Base-by-base conservation (phyloP, 2,888 invertebrate genomes). In the Mesorhabditis belari region DNA sequence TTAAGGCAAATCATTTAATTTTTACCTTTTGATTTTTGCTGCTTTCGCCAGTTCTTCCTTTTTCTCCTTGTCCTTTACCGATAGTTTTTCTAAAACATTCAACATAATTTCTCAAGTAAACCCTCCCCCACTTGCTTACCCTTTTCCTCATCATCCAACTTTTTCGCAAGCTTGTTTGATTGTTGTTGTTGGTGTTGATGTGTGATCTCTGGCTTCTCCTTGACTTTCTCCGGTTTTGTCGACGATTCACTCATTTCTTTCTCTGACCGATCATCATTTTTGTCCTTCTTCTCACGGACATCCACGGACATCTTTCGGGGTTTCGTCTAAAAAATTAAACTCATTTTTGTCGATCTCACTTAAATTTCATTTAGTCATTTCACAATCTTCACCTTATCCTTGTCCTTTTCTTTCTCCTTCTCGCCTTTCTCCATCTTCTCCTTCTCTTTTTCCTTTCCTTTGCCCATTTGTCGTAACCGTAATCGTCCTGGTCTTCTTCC, bases 311-410 rank as follows among this genome's bases (percentile, higher is more conserved):
- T 55, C 55, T 60, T 51, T n/a, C 58, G 51, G 3, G 21, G 58
- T 27, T 58, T 59, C 4, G 24, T 49, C 60, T 50, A n/a, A 26
- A 6, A n/a, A n/a, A n/a, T n/a, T n/a, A n/a, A n/a, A n/a, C n/a
- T n/a, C n/a, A n/a, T n/a, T n/a, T n/a, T n/a, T n/a, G n/a, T n/a
- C n/a, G n/a, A n/a, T n/a, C n/a, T n/a, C n/a, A n/a, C n/a, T n/a
- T n/a, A n/a, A n/a, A n/a, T n/a, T n/a, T n/a, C n/a, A n/a, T n/a
- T n/a, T n/a, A n/a, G n/a, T n/a, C n/a, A 60, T 53, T 23, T 52
- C 28, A 35, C n/a, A n/a, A n/a, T n/a, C n/a, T n/a, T n/a, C n/a
- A 61, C 53, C 21, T 61, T 55, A n/a, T 63, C 60, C 50, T 49
- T 51, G 5, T 58, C 57, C 25, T 35, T 57, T 26, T 52, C 58